phyloP scores from a whole-genome alignment of 2,888 invertebrate species.

The Plagodis dolabraria region DNA sequence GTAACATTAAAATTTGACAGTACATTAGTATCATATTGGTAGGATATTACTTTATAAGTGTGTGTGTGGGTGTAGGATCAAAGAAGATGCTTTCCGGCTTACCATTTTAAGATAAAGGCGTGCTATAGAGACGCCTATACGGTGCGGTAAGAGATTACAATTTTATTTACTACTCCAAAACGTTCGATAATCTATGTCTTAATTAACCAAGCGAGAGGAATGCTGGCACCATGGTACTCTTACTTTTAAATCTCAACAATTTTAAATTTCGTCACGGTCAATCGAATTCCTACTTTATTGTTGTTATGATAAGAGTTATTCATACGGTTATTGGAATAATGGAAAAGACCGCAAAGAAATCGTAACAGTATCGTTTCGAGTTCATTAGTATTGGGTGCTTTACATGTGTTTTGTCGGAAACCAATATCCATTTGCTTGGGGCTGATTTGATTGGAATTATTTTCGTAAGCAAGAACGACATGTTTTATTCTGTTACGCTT shows the following conservation, averaged over 20 bases:
- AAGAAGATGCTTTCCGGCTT: conserved; percentile 74
- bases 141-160: conserved; percentile 76
- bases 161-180: conserved; percentile 83
- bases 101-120: conserved; percentile 75
- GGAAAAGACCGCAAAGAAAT: conserved; percentile 34
- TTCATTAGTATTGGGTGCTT: conserved; percentile 66
- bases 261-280: conserved; percentile 19
- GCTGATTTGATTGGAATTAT: conserved; percentile 72
- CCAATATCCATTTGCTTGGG: conserved; percentile 75
- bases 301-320: conserved; percentile 25
- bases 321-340: conserved; percentile 25
- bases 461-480: conserved; percentile 55
- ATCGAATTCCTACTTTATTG: conserved; percentile 33
- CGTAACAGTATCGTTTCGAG: conserved; percentile 45
- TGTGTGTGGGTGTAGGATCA: conserved; percentile 79
- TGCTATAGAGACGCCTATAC: conserved; percentile 78
- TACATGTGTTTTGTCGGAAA: conserved; percentile 78
- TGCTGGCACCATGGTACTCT: conserved; percentile 54
- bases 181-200: conserved; percentile 84
- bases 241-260: conserved; percentile 40
- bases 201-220: conserved; percentile 81
- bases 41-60: conserved; percentile 70
- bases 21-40: conserved; percentile 73
- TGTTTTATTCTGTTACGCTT: conserved; percentile 18
- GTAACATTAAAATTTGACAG: conserved; percentile 80